Percentiles rank a stretch among this genome's conserved stretches.
Conservation (phyloP, 2,113 vertebrate genomes). For the Prunella fulvescens region DNA sequence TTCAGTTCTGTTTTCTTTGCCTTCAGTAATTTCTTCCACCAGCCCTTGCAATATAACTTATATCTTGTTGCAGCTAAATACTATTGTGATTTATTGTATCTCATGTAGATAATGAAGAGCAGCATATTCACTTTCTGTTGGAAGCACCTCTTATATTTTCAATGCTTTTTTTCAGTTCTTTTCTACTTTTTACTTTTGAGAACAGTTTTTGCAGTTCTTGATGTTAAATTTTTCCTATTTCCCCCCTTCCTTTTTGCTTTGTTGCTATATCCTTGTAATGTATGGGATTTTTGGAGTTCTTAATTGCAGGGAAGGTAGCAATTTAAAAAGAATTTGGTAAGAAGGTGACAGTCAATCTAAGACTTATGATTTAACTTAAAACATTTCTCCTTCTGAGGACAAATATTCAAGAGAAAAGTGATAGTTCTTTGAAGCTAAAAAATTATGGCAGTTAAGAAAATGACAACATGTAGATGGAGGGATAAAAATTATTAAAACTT, state of each 20-base stretch:
- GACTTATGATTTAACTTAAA: neutral
- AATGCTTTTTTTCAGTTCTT: neutral
- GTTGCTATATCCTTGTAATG: neutral
- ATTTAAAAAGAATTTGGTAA: neutral
- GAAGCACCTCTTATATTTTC: neutral
- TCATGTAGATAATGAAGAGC: neutral
- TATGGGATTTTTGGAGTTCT: neutral
- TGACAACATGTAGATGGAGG: neutral
- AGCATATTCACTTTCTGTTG: neutral
- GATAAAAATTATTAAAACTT: neutral
- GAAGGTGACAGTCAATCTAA: neutral
- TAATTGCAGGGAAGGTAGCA: neutral
- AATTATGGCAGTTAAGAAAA: neutral
- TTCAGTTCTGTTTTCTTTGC: neutral
- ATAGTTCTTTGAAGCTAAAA: neutral
- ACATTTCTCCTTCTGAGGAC: neutral
- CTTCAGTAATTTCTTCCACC: neutral
- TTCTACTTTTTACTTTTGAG: neutral
- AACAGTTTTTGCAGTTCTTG: neutral
- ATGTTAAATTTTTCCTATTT: neutral
- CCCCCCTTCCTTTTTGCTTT: neutral
- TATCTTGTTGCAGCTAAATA: neutral
- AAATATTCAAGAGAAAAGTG: neutral
- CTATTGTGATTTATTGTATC: neutral
- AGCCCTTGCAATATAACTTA: neutral